These are phyloP conservation scores for Drosophila littoralis DNA, from an alignment of 1,140 invertebrate species.

Conservation along the genomic window DNA sequence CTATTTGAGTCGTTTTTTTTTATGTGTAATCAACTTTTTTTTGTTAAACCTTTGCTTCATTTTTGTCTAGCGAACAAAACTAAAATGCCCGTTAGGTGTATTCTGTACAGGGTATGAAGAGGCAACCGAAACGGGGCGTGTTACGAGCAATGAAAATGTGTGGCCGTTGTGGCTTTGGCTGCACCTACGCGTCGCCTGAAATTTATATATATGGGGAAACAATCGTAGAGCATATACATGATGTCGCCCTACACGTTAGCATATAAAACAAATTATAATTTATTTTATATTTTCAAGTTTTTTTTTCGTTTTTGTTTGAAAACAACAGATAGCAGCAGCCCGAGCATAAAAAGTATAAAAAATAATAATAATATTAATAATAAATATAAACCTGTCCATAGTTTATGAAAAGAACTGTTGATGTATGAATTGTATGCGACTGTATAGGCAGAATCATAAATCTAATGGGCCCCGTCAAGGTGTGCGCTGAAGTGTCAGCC, in stretches of 20 bases:
- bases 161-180: conserved; percentile 50
- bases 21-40: too few species aligned
- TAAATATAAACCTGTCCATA: conserved; percentile 49
- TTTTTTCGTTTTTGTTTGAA: conserved; percentile 43
- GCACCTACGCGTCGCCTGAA: conserved; percentile 52
- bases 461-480: conserved; percentile 62
- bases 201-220: conserved; percentile 64
- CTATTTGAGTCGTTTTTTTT: too few species aligned
- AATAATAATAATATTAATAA: conserved; percentile 49
- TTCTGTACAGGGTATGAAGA: conserved; percentile 5
- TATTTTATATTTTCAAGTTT: conserved; percentile 27
- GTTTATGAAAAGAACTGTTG: conserved; percentile 79
- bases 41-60: too few species aligned
- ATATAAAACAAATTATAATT: conserved; percentile 75
- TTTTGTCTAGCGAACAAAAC: not conserved
- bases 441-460: conserved; percentile 62
- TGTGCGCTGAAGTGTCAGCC: conserved; percentile 65
- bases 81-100: not conserved
- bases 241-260: conserved; percentile 49
- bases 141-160: conserved; percentile 52
- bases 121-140: conserved; percentile 40
- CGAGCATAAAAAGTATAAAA: conserved; percentile 40
- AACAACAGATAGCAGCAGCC: conserved; percentile 1
- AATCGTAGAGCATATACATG: conserved; percentile 13
- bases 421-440: conserved; percentile 54